Conservation (phyloP, 2,888 invertebrate genomes). For the Dendrolimus pini region DNA sequence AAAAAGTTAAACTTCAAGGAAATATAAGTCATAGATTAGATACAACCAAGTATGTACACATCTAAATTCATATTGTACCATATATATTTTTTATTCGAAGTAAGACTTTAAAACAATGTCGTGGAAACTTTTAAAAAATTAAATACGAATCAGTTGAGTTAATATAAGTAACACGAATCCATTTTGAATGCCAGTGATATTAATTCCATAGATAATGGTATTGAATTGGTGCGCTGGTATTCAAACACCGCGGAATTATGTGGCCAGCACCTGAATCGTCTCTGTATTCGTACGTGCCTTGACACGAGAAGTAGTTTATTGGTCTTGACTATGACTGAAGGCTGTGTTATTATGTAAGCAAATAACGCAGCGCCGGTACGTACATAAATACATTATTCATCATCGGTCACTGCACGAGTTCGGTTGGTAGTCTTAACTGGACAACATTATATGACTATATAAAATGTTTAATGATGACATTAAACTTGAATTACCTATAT, state of each 20-base stretch:
- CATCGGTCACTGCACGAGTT: slow-evolving; percentile 48
- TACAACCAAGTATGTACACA: too few species aligned
- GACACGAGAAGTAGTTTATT: slow-evolving; percentile 59
- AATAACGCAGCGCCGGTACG: slow-evolving; percentile 44
- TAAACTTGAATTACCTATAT: slow-evolving; percentile 9
- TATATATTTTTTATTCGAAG: too few species aligned
- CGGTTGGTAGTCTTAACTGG: slow-evolving; percentile 26
- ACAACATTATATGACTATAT: slow-evolving; percentile 22
- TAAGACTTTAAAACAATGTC: too few species aligned
- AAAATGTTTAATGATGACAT: slow-evolving; percentile 23
- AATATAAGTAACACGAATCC: neutral
- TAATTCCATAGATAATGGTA: neutral
- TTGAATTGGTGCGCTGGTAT: neutral
- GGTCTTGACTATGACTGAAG: slow-evolving; percentile 41
- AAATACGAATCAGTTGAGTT: too few species aligned
- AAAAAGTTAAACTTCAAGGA: too few species aligned
- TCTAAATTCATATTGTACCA: too few species aligned
- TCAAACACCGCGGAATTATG: slow-evolving; percentile 47
- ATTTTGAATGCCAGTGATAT: neutral
- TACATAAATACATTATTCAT: slow-evolving; percentile 58
- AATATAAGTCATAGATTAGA: too few species aligned
- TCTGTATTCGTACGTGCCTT: slow-evolving; percentile 50
- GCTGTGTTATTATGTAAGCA: slow-evolving; percentile 59
- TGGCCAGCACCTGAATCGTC: slow-evolving; percentile 43
- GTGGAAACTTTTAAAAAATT: too few species aligned